phyloP scores from a whole-genome alignment of 2,888 invertebrate genomes.

The Scelioninae gen. 2 region DNA sequence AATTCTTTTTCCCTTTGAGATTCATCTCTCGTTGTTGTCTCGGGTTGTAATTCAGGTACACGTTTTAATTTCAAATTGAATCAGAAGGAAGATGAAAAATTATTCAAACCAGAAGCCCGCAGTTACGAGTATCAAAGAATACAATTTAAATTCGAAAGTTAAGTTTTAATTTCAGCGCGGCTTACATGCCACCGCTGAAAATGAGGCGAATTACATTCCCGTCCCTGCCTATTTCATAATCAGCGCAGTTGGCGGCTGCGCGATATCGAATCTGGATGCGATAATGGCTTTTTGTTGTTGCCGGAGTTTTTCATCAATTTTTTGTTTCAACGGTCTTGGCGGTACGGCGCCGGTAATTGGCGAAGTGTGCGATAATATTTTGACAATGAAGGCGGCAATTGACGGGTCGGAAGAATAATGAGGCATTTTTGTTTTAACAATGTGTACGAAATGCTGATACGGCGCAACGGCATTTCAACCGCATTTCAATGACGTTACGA shows the following conservation, averaged over 20 bases:
- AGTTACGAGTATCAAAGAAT: constrained; percentile 49
- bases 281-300: background rate
- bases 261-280: background rate
- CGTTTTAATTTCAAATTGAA: constrained; percentile 52
- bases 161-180: constrained; percentile 37
- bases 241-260: constrained; percentile 4
- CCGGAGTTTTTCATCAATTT: too few relatives aligned
- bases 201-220: constrained; percentile 37
- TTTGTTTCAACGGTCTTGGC: too few relatives aligned
- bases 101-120: constrained; percentile 39
- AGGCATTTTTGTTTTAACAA: too few relatives aligned
- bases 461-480: too few relatives aligned
- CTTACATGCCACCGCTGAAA: constrained; percentile 12
- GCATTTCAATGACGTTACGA: too few relatives aligned
- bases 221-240: constrained; percentile 8
- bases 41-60: constrained; percentile 38
- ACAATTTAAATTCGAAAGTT: constrained; percentile 39
- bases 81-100: constrained; percentile 48
- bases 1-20: constrained; percentile 42
- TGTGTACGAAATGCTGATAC: too few relatives aligned
- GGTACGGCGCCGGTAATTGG: background rate
- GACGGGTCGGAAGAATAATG: background rate
- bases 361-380: background rate
- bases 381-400: background rate
- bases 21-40: constrained; percentile 50